phyloP scores from a whole-genome alignment of 2,797 vertebrate genomes.

The Anisognathus igniventris region DNA sequence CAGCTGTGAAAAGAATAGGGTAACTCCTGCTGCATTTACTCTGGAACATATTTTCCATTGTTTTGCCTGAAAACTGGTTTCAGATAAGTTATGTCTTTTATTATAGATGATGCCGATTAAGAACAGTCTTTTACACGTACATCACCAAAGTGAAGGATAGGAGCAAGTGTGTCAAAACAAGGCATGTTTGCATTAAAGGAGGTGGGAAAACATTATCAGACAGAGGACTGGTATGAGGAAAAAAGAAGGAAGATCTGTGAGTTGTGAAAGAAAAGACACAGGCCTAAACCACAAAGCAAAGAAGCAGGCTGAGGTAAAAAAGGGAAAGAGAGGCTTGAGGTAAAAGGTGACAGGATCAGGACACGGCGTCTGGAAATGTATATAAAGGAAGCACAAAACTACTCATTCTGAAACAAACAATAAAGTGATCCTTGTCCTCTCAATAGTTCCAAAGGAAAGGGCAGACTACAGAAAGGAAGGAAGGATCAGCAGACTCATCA shows the following conservation, averaged over 20 bases:
- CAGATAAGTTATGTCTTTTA: neutral
- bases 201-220: neutral
- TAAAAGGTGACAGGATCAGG: neutral
- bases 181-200: neutral
- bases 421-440: neutral
- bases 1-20: neutral
- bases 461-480: neutral
- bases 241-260: neutral
- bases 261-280: conserved; percentile 22
- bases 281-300: neutral
- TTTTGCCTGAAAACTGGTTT: neutral
- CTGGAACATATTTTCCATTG: neutral
- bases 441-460: neutral
- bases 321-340: neutral
- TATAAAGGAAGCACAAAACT: neutral
- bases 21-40: neutral
- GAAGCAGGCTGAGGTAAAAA: neutral
- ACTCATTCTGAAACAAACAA: neutral
- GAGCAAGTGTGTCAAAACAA: neutral
- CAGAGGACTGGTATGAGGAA: neutral
- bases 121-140: neutral
- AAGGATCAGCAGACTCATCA: neutral
- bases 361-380: neutral
- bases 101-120: neutral
- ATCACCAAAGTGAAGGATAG: neutral